Percentiles rank a stretch among this genome's conserved stretches.
Evolutionary conservation across 1,140 invertebrate species (phyloP).

Genomic region (Papilio dardanus): DNA sequence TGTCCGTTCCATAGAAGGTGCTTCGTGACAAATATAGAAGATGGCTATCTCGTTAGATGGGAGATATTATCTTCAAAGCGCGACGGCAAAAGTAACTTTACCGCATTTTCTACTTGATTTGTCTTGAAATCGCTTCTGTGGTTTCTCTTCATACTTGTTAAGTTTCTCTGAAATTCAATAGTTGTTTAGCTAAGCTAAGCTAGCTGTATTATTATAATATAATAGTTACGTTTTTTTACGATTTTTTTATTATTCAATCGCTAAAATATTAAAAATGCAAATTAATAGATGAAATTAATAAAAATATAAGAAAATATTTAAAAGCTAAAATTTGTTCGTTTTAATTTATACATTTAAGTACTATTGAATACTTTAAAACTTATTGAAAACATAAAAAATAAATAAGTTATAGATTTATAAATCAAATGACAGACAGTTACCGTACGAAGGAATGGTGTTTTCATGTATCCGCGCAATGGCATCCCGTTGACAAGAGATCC

Average conservation of each 20-base stretch:
- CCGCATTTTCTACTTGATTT: constrained; percentile 21
- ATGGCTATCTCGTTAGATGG: constrained; percentile 20
- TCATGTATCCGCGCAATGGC: background rate
- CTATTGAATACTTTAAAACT: background rate
- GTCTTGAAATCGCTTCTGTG: constrained; percentile 20
- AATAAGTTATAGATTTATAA: background rate
- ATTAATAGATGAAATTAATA: no score
- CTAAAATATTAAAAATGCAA: no score
- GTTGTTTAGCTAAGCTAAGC: background rate
- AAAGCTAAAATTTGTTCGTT: no score
- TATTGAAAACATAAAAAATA: background rate
- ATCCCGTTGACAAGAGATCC: background rate
- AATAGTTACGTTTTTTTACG: background rate
- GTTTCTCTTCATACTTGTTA: background rate
- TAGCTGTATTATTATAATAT: no score
- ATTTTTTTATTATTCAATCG: background rate
- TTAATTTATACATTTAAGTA: no score
- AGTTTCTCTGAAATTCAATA: constrained; percentile 10
- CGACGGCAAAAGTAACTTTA: constrained; percentile 11
- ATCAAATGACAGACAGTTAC: background rate
- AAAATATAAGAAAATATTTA: no score
- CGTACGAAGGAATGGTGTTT: background rate
- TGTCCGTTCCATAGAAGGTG: constrained; percentile 23
- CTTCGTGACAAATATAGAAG: constrained; percentile 29
- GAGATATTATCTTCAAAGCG: constrained; percentile 22